Conservation (phyloP, 2,888 invertebrate genomes). For the Beris morrisii region DNA sequence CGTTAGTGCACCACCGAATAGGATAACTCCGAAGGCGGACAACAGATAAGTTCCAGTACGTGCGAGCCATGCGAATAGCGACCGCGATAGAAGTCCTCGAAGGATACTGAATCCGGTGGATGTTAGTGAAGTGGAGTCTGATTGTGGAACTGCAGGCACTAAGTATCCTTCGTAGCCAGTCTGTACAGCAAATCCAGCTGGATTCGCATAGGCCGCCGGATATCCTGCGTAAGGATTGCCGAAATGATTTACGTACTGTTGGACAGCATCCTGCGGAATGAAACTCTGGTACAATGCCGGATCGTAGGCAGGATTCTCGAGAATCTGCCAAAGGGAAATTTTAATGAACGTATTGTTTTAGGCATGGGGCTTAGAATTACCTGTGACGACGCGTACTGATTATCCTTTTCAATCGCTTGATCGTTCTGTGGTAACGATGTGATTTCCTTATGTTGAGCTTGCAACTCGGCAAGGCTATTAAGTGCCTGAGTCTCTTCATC, state of each 20-base stretch:
- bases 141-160: conserved; percentile 47
- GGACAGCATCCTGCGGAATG: conserved; percentile 51
- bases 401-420: conserved; percentile 31
- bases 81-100: conserved; percentile 45
- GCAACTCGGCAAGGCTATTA: background rate
- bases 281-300: conserved; percentile 46
- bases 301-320: conserved; percentile 47
- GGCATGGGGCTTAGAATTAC: conserved; percentile 2
- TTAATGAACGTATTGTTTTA: background rate
- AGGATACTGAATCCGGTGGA: conserved; percentile 40
- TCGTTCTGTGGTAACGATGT: conserved; percentile 5
- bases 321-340: conserved; percentile 31
- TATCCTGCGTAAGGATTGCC: conserved; percentile 41
- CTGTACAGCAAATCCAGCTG: conserved; percentile 50
- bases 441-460: conserved; percentile 6
- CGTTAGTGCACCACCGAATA: conserved; percentile 60
- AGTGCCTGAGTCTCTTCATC: background rate
- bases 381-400: conserved; percentile 34
- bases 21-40: conserved; percentile 55
- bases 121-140: conserved; percentile 37
- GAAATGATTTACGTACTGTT: conserved; percentile 52
- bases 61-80: conserved; percentile 52
- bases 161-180: conserved; percentile 57
- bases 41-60: conserved; percentile 56
- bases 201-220: conserved; percentile 41